Evolutionary conservation across 2,113 vertebrate species (phyloP), one percentile per base, ranked within the genome.

Genomic region (Callipepla californica): DNA sequence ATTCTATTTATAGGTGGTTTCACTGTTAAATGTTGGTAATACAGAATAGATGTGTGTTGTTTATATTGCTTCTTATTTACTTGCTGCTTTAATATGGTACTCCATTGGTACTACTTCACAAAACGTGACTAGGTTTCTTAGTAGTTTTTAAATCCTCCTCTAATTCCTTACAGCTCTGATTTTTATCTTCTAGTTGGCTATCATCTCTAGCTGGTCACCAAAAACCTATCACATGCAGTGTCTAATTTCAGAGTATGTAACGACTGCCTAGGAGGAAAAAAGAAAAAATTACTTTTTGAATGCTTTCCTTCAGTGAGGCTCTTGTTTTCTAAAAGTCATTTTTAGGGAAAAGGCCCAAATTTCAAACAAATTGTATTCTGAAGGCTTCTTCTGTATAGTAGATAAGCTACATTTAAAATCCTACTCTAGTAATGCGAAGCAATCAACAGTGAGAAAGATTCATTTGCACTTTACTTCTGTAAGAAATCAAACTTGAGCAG

Each of bases 161-260:
- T 57, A 4, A 72, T 34, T 58, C 14, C 55, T 89, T 25, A 9
- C 1, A 68, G 23, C n/a, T 70, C 58, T 72, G 6, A 65, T 51
- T 65, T 28, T 1, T 63, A 1, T 34, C 10, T 79, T 68, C 25
- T 42, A 16, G 45, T 30, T 67, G 18, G n/a, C 18, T 21, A 72
- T 59, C 9, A 11, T 63, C 11, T 32, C 17, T 50, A 45, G 21
- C 34, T 79, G 62, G 9, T 16, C 26, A 6, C 13, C 14, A 73
- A n/a, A n/a, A 51, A 11, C 65, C 38, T 6, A 1, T 63, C 17
- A 2, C 3, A 2, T 3, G 14, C 14, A 7, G 21, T 19, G 3
- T 47, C 8, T 21, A 20, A n/a, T 58, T 63, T 13, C 6, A 5
- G 67, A 62, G 18, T 5, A 11, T n/a, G 51, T 15, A 30, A 6